A percentile compares a stretch with the other conserved stretches of the same genome.
Conservation (phyloP, 2,888 invertebrate species). For the Hirtodrosophila alboralis region DNA sequence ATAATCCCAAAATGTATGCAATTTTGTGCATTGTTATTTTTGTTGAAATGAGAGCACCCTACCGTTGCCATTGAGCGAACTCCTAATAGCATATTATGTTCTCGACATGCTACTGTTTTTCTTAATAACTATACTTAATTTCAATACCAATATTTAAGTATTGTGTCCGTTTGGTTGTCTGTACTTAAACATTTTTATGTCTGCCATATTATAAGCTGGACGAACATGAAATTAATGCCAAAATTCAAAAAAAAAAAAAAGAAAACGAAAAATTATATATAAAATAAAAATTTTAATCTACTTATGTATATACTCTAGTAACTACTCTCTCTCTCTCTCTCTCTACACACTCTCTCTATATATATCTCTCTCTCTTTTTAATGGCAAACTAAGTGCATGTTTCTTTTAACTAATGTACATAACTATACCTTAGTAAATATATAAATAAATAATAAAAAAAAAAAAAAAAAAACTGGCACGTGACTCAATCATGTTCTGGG, state of each 20-base stretch:
- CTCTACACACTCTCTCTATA: too few species aligned
- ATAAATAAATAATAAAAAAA: not conserved
- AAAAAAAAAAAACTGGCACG: conserved; percentile 39
- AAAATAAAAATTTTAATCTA: conserved; percentile 34
- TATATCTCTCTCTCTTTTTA: conserved; percentile 43
- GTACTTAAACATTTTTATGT: conserved; percentile 83
- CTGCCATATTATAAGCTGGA: conserved; percentile 80
- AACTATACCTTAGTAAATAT: not conserved
- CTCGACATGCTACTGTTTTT: conserved; percentile 63
- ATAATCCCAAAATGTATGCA: conserved; percentile 17
- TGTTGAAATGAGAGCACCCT: conserved; percentile 48
- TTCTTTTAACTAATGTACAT: conserved; percentile 48
- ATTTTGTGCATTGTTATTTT: conserved; percentile 34
- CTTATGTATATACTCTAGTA: conserved; percentile 49
- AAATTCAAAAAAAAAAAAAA: conserved; percentile 54
- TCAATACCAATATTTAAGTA: conserved; percentile 71
- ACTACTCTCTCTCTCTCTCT: conserved; percentile 32
- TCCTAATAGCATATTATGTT: conserved; percentile 63
- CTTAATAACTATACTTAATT: conserved; percentile 62
- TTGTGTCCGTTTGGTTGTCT: conserved; percentile 83
- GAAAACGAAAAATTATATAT: conserved; percentile 33
- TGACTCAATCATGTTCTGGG: conserved; percentile 51
- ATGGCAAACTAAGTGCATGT: conserved; percentile 70
- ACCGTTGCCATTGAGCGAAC: conserved; percentile 74
- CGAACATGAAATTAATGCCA: conserved; percentile 63